Evolutionary conservation across 2,888 invertebrate genomes (phyloP), one percentile per base, ranked within the genome.

Genomic region (Pteria penguin): DNA sequence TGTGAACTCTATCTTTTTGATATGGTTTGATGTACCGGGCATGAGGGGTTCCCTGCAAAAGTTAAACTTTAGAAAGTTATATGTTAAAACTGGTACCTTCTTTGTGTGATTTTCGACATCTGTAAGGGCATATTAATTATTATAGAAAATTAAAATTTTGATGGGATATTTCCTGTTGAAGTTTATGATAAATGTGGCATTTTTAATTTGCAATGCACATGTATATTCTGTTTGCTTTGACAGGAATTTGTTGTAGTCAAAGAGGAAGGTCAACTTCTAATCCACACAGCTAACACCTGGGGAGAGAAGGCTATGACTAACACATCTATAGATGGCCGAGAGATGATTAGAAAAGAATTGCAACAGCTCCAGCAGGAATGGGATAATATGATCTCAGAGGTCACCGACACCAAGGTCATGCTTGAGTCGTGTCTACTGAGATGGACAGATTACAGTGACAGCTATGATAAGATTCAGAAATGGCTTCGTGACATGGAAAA

Each of bases 401-500:
- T 98, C 95, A 95, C 97, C 61, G 97, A 98, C 91, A 96, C 97
- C 0, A 97, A 98, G 92, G 92, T 92, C 87, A 96, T 96, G 0
- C 93, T 98, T 71, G 98, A 98, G 89, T 96, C 97, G 85, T 97
- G 97, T 89, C 94, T 98, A 33, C 94, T 96, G 83, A 97, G 98
- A 90, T 97, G 98, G 90, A 96, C 96, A 58, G 97, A 98, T 90
- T 98, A 98, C 90, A 96, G 96, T n/a, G 94, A 96, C 52, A 96
- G 96, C 3, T 97, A 97, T 92, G 97, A 98, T 90, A 97, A 98
- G 92, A 96, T 98, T 22, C 96, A 97, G 88, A 96, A 97, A 94
- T 98, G 98, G 97, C 96, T 98, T 78, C 95, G 95, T 36, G 98
- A 98, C 88, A 95, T 97, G 86, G 97, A 98, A 93, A 96, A 96